Evolutionary conservation across 2,888 invertebrate genomes (phyloP), one percentile per base, ranked within the genome.

Genomic region (Drosophila stalkeri): DNA sequence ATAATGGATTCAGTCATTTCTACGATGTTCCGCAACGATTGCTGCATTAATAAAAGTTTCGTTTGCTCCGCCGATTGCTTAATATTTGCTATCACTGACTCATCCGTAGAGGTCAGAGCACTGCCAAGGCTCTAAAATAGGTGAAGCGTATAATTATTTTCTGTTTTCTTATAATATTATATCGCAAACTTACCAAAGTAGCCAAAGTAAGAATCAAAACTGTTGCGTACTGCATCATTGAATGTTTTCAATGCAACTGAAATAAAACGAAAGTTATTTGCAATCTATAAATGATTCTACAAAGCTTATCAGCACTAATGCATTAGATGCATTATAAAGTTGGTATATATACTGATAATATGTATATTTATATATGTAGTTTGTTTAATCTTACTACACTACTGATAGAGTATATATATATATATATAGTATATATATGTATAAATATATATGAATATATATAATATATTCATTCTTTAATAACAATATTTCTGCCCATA

Each of bases 211-310:
- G 46, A 3, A 14, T 31, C 8, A 35, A 14, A 8, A 46, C 2
- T 14, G 16, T 41, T 12, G 14, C 39, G 57, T 8, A 43, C 3
- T 31, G 64, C 64, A 72, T 72, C 41, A 54, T 72, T n/a, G 9
- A 31, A 44, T n/a, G n/a, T 2, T 18, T 9, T 39, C 11, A 16
- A n/a, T 11, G 18, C 18, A 47, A 68, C 60, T 70, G 43, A 69
- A n/a, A 18, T 11, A 2, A 11, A 35, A 7, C 11, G 3, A 37
- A 14, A n/a, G 11, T 14, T 11, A 18, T 31, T 27, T 31, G 39
- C 31, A 18, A n/a, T 27, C 46, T 68, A 51, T 57, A 67, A 55
- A 39, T 52, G 56, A 35, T 41, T 43, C 11, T 1, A 20, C 6
- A 12, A 12, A 37, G 43, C 68, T 57, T 44, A 43, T 43, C 20